These are phyloP conservation scores for Ptilodon capucinus DNA, from an alignment of 2,888 invertebrate species.

Conservation along the genomic window DNA sequence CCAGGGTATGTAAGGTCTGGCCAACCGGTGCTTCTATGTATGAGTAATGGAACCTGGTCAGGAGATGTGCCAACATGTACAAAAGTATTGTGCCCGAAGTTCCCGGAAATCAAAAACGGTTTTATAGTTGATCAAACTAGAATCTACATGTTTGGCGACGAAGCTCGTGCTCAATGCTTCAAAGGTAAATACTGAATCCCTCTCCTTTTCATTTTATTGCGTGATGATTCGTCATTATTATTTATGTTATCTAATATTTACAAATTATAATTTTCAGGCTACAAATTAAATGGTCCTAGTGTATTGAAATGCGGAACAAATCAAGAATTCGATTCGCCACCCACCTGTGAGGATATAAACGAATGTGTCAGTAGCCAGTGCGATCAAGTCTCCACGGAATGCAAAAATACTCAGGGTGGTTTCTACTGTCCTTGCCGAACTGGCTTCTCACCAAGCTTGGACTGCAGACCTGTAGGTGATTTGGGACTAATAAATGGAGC, in stretches of 20 bases:
- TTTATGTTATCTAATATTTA: no score
- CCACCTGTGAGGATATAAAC: constrained; percentile 95
- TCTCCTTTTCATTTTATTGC: background rate
- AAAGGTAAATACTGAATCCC: constrained; percentile 71
- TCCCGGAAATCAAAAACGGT: constrained; percentile 93
- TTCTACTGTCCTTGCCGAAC: constrained; percentile 94
- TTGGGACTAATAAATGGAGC: constrained; percentile 94
- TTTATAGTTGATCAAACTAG: constrained; percentile 91
- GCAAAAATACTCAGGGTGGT: constrained; percentile 93
- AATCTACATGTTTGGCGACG: constrained; percentile 93
- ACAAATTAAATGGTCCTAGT: constrained; percentile 91
- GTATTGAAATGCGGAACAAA: constrained; percentile 93
- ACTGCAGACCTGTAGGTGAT: constrained; percentile 95
- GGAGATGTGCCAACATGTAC: constrained; percentile 94
- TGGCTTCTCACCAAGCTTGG: constrained; percentile 92
- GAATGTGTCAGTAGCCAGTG: constrained; percentile 95
- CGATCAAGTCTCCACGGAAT: constrained; percentile 94
- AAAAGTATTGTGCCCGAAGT: constrained; percentile 87
- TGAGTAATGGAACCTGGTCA: constrained; percentile 98
- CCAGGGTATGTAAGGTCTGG: constrained; percentile 94
- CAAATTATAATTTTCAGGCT: constrained; percentile 80
- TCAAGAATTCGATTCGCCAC: constrained; percentile 91
- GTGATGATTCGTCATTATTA: background rate
- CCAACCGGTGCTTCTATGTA: constrained; percentile 94
- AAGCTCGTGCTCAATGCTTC: constrained; percentile 95